Evolutionary conservation across 2,888 invertebrate genomes (phyloP), one percentile per base, ranked within the genome.

Genomic region (Eristalis intricaria): DNA sequence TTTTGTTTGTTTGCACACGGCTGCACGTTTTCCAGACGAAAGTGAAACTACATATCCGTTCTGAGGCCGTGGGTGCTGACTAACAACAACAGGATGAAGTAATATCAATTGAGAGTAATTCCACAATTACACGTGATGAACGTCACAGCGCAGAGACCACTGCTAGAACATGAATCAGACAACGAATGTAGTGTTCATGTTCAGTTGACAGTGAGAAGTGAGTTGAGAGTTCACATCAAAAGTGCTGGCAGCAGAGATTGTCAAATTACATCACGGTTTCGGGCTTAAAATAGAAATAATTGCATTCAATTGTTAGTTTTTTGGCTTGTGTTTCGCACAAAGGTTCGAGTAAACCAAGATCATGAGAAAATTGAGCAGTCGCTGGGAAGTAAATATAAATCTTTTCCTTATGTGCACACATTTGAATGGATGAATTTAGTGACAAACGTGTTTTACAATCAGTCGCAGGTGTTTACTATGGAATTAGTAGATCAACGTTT

Each of bases 31-130:
- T 65, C 50, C 10, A n/a, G 56, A 38, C n/a, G 19, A 74, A 65
- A 74, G 64, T 74, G 64, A 74, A 74, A 69, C 19, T 8, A 8
- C 1, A 32, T n/a, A n/a, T 38, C 11, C 10, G n/a, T 35, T n/a
- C 13, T 35, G 10, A 3, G 60, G 22, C 15, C 15, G 60, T 60
- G 15, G 23, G 60, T 43, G 29, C 61, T 61, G 29, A 63, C 26
- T 13, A 26, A 23, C 50, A 26, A 29, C 15, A 23, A 11, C 64
- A 50, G 74, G 64, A 64, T 74, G 64, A 15, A 35, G 74, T 35
- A 65, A 74, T 56, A 35, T 10, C 35, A 65, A 74, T 74, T 56
- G 35, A 74, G 64, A 74, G 56, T 56, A 74, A 64, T 74, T 74
- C 32, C 64, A 63, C 32, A 71, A 71, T 40, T 71, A 38, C 26